Percentiles rank a stretch among this genome's conserved stretches.
phyloP scores from a whole-genome alignment of 2,113 vertebrate genomes.

The Leptosomus discolor region DNA sequence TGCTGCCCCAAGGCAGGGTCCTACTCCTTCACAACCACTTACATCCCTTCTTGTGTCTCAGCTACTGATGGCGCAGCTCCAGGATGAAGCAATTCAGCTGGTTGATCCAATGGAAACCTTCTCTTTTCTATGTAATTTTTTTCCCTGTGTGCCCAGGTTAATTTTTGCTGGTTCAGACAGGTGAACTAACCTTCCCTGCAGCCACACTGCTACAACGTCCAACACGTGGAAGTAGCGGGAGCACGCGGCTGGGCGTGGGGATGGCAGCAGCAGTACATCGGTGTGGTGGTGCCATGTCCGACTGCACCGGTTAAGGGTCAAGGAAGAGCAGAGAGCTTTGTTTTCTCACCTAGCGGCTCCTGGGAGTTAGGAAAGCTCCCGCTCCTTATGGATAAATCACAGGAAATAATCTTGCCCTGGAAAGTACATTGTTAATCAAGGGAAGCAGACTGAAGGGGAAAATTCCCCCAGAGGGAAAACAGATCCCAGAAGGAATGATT shows the following conservation, averaged over 20 bases:
- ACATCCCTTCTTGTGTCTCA: not conserved
- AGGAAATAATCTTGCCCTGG: not conserved
- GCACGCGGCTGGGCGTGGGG: not conserved
- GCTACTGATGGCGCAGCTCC: not conserved
- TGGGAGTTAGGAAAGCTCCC: not conserved
- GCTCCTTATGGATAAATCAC: not conserved
- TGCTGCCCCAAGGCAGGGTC: not conserved
- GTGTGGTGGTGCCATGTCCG: fast-evolving
- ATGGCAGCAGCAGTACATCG: not conserved
- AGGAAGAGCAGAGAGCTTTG: not conserved
- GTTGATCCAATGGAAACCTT: not conserved
- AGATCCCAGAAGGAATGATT: not conserved
- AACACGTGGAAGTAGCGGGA: not conserved
- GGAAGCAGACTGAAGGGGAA: not conserved
- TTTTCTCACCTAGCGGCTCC: not conserved
- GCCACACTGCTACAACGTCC: not conserved
- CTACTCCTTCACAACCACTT: not conserved
- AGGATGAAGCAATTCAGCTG: not conserved
- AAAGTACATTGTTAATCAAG: not conserved
- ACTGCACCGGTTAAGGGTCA: not conserved
- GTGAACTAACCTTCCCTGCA: not conserved
- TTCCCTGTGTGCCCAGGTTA: fast-evolving
- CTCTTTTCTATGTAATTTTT: not conserved
- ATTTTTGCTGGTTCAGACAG: not conserved
- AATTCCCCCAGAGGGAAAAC: not conserved